Evolutionary conservation across 2,888 invertebrate species (phyloP).

Genomic region (Euproctis similis): DNA sequence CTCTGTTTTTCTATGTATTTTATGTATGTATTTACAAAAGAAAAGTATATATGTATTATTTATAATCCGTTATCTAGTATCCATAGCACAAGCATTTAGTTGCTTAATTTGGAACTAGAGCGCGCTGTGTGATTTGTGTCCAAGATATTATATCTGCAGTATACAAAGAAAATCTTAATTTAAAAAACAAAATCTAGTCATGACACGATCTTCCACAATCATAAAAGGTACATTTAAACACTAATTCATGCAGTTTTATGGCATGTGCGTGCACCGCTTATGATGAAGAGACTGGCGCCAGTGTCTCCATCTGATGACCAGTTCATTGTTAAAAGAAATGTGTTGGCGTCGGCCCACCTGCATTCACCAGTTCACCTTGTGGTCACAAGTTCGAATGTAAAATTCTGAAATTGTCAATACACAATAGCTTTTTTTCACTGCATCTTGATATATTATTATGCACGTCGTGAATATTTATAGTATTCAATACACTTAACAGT

Average conservation of each 20-base stretch:
- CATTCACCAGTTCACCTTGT: constrained; percentile 52
- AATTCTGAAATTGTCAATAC: too few species aligned
- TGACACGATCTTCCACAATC: constrained; percentile 35
- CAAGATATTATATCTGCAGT: too few species aligned
- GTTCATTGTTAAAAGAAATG: constrained; percentile 71
- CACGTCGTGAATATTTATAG: constrained; percentile 46
- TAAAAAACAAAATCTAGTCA: too few species aligned
- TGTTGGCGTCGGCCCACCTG: constrained; percentile 45
- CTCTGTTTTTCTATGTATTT: too few species aligned
- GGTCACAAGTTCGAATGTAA: too few species aligned
- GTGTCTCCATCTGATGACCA: constrained; percentile 56
- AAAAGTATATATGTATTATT: too few species aligned
- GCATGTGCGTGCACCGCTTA: constrained; percentile 50
- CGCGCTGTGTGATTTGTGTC: too few species aligned
- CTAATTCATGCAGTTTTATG: constrained; percentile 45
- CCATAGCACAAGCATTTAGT: too few species aligned
- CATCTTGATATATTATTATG: constrained; percentile 39
- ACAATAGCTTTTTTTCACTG: constrained; percentile 52
- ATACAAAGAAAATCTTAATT: constrained; percentile 25
- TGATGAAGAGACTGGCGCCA: constrained; percentile 62
- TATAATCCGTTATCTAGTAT: too few species aligned
- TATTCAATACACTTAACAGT: constrained; percentile 35
- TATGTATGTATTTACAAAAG: too few species aligned
- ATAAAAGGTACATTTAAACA: constrained; percentile 34
- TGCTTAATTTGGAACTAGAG: too few species aligned